Percentiles rank a stretch among this genome's conserved stretches.
Conservation (phyloP, 2,113 vertebrate genomes). For the Azemiops feae region DNA sequence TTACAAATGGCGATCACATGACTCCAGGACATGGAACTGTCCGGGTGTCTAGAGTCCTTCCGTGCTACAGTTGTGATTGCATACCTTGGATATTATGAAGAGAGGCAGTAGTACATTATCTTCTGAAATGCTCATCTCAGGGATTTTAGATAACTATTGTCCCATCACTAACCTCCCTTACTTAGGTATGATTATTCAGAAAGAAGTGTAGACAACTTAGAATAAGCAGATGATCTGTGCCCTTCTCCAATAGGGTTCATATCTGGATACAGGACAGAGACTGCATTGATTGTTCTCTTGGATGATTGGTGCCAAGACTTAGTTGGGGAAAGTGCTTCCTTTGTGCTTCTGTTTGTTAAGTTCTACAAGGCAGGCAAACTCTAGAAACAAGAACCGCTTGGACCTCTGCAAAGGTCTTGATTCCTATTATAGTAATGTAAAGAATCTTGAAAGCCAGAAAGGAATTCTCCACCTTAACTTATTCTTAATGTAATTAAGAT, state of each 20-base stretch:
- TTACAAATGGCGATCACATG: neutral
- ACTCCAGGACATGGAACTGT: neutral
- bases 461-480: neutral
- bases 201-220: neutral
- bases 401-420: neutral
- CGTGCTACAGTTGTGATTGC: neutral
- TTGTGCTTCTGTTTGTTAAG: neutral
- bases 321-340: neutral
- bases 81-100: neutral
- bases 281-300: neutral
- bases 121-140: neutral
- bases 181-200: neutral
- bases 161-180: neutral
- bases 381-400: neutral
- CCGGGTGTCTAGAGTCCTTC: neutral
- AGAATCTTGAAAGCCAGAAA: neutral
- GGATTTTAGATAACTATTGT: neutral
- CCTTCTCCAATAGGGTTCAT: neutral
- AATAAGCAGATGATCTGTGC: neutral
- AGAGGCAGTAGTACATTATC: neutral
- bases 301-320: neutral
- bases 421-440: neutral
- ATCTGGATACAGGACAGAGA: neutral
- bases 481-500: neutral
- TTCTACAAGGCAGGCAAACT: neutral